Conservation (phyloP, 2,797 vertebrate genomes). For the Epinephelus malabaricus region DNA sequence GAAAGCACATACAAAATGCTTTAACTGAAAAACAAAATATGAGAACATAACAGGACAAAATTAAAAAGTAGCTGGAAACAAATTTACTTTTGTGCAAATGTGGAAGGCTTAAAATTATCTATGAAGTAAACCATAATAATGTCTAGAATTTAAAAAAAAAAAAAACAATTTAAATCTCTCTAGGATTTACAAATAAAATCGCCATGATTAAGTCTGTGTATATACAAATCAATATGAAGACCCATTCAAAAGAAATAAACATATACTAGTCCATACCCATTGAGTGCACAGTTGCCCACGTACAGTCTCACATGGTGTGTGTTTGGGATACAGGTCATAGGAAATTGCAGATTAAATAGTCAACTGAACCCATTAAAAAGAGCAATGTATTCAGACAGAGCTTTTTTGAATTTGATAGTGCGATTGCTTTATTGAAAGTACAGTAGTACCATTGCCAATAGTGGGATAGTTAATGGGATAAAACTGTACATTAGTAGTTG, state of each 20-base stretch:
- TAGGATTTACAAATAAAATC: neutral
- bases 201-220: neutral
- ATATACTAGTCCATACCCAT: too few relatives aligned
- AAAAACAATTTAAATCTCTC: neutral
- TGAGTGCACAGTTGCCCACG: too few relatives aligned
- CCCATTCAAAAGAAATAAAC: neutral
- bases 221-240: neutral
- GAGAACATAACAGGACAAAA: neutral
- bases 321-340: too few relatives aligned
- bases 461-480: too few relatives aligned
- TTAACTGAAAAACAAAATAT: slow-evolving; percentile 28
- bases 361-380: too few relatives aligned
- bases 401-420: too few relatives aligned
- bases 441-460: too few relatives aligned
- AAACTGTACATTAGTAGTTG: too few relatives aligned
- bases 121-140: neutral
- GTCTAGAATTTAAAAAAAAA: neutral
- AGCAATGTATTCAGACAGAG: too few relatives aligned
- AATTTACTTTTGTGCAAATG: neutral
- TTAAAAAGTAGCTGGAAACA: neutral
- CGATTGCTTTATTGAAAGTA: too few relatives aligned
- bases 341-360: too few relatives aligned
- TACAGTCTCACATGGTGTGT: too few relatives aligned
- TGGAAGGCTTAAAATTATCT: neutral
- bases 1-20: slow-evolving; percentile 34